Percentiles rank a stretch among this genome's conserved stretches.
These are phyloP conservation scores for Pempheris klunzingeri DNA, from an alignment of 2,797 vertebrate species.

Conservation along the genomic window DNA sequence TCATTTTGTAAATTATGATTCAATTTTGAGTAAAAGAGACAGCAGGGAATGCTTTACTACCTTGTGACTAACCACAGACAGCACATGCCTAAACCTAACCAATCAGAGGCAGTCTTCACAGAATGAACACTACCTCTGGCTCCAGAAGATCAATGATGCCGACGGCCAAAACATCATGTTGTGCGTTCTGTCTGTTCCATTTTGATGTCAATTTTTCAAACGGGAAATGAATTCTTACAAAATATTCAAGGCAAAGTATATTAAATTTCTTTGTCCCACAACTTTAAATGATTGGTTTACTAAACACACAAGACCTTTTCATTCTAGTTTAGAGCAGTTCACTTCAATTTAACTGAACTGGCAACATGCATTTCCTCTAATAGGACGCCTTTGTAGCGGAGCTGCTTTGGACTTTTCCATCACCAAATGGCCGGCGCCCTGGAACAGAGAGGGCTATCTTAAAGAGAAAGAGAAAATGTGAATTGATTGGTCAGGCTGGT, in stretches of 20 bases:
- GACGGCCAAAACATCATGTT: too few relatives aligned
- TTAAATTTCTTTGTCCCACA: background rate
- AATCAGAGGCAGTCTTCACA: too few relatives aligned
- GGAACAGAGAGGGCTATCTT: constrained; percentile 33
- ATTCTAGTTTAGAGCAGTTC: background rate
- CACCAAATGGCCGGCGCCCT: constrained; percentile 28
- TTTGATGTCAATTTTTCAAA: background rate
- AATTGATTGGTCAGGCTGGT: constrained; percentile 56
- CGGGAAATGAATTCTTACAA: background rate
- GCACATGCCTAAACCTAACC: too few relatives aligned
- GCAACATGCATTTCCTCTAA: constrained; percentile 1
- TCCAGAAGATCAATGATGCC: too few relatives aligned
- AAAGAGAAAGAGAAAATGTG: constrained; percentile 27
- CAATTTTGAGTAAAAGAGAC: too few relatives aligned
- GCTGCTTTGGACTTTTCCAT: constrained; percentile 31
- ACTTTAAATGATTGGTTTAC: background rate
- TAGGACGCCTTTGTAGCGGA: constrained; percentile 7
- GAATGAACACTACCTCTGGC: too few relatives aligned
- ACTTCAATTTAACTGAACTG: background rate
- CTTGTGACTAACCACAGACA: too few relatives aligned
- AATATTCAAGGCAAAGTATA: background rate
- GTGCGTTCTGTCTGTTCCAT: background rate
- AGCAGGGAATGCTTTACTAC: too few relatives aligned
- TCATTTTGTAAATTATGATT: too few relatives aligned
- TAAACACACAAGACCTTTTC: background rate